A percentile compares a stretch with the other conserved stretches of the same genome.
Evolutionary conservation across 2,888 invertebrate species (phyloP).

Genomic region (Pandemis corylana): DNA sequence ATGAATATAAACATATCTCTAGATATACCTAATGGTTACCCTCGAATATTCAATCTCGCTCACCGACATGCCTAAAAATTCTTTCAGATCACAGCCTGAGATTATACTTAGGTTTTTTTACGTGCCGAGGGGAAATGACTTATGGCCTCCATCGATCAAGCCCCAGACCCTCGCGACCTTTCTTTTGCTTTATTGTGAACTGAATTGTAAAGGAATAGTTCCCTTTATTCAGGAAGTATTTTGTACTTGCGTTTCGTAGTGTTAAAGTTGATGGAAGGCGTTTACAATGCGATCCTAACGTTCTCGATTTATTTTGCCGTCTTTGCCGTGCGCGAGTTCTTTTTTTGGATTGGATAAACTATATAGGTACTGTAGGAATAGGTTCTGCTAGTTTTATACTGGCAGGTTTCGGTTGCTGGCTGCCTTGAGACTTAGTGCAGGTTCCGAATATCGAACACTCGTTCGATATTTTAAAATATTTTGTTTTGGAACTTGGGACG

Average conservation of each 20-base stretch:
- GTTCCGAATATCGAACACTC: no score
- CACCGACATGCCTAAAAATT: not conserved
- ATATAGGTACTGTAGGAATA: no score
- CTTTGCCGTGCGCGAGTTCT: no score
- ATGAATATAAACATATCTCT: not conserved
- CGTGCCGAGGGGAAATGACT: constrained; percentile 34
- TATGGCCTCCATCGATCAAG: constrained; percentile 37
- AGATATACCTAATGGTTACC: not conserved
- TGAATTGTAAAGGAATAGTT: constrained; percentile 33
- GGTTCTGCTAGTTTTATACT: no score
- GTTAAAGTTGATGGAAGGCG: not conserved
- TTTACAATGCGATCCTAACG: not conserved
- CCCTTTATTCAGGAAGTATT: constrained; percentile 23
- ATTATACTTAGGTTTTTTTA: constrained; percentile 22
- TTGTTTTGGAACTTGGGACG: no score
- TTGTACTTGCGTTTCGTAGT: constrained; percentile 12
- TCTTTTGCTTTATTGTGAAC: constrained; percentile 33
- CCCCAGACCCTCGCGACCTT: constrained; percentile 32
- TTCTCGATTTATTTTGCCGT: not conserved
- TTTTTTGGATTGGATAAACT: no score
- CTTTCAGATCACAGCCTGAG: not conserved
- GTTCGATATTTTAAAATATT: no score
- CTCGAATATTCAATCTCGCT: not conserved
- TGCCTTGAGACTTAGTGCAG: no score
- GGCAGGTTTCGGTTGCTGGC: no score